Evolutionary conservation across 2,797 vertebrate species (phyloP).

Genomic region (Anguilla marmorata): DNA sequence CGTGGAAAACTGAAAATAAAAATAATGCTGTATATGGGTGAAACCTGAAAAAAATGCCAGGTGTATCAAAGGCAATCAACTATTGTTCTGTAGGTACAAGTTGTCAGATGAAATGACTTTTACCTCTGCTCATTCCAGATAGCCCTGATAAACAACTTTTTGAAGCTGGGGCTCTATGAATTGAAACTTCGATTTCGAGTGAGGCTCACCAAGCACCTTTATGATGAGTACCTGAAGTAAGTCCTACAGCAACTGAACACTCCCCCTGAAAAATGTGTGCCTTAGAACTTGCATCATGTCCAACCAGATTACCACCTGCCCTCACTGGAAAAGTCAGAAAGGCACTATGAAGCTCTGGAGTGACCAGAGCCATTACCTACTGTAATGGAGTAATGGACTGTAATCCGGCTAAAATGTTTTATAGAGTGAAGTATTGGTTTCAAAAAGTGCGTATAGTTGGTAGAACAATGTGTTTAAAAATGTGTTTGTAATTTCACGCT

Average conservation of each 20-base stretch:
- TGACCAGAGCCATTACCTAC: background rate
- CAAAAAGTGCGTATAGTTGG: background rate
- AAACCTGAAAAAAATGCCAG: background rate
- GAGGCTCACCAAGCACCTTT: conserved; percentile 89
- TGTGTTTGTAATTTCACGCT: background rate
- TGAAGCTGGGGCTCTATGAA: conserved; percentile 94
- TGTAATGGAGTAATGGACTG: background rate
- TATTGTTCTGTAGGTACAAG: background rate
- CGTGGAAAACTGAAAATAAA: background rate
- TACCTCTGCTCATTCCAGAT: conserved; percentile 73
- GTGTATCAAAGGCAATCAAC: background rate
- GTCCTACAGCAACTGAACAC: conserved; percentile 51
- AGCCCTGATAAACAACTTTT: conserved; percentile 93
- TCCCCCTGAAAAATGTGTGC: background rate
- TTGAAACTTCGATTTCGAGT: conserved; percentile 91
- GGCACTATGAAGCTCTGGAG: background rate
- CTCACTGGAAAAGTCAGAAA: background rate
- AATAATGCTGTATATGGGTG: background rate
- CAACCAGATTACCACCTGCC: background rate
- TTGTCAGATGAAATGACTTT: background rate
- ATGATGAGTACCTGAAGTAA: conserved; percentile 95
- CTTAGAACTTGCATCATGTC: background rate
- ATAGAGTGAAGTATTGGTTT: background rate
- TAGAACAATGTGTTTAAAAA: background rate
- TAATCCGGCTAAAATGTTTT: background rate